Conservation (phyloP, 2,797 vertebrate genomes). For the Orientallactaga sibirica region DNA sequence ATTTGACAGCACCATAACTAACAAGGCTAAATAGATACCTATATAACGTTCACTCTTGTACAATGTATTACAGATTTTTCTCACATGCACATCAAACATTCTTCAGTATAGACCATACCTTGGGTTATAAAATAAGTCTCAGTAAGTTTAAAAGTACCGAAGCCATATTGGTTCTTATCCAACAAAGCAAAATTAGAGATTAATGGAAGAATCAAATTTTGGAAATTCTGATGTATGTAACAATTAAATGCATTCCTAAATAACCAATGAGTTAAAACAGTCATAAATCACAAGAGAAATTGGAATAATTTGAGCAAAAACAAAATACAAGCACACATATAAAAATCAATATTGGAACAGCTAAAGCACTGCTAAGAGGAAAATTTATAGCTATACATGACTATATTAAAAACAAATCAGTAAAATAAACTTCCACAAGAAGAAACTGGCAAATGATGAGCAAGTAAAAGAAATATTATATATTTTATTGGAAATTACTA, state of each 20-base stretch:
- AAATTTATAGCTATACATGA: background rate
- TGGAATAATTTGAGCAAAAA: background rate
- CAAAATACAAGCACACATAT: background rate
- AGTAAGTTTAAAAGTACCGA: background rate
- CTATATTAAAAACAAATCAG: background rate
- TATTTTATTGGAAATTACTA: background rate
- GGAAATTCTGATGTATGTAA: background rate
- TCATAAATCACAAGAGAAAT: background rate
- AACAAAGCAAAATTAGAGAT: constrained; percentile 20
- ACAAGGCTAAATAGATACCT: background rate
- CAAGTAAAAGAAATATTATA: background rate
- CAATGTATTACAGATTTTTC: background rate
- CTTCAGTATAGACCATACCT: background rate
- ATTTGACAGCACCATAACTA: background rate
- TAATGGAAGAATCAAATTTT: background rate
- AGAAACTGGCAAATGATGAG: background rate
- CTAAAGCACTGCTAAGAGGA: background rate
- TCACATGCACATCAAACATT: background rate
- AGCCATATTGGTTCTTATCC: background rate
- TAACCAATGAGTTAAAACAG: background rate
- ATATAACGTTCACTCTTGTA: background rate
- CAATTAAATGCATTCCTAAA: background rate
- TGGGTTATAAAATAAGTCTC: background rate
- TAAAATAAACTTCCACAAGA: background rate
- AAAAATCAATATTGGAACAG: background rate